A percentile compares a stretch with the other conserved stretches of the same genome.
Evolutionary conservation across 2,113 vertebrate genomes (phyloP).

Genomic region (Melanostigma gelatinosum): DNA sequence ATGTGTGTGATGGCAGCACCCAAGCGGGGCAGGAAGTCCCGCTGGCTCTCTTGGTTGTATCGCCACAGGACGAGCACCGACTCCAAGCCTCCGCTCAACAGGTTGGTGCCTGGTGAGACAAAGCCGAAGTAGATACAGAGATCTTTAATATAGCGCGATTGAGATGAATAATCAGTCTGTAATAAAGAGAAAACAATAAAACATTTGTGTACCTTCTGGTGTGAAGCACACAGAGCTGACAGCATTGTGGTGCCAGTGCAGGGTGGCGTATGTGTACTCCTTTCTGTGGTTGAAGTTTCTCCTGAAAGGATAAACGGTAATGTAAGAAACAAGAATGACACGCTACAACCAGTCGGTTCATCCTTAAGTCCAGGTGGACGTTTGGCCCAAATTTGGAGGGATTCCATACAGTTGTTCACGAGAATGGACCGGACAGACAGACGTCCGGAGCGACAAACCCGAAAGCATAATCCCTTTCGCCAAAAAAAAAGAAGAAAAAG

Average conservation of each 20-base stretch:
- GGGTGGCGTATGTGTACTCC: conserved; percentile 89
- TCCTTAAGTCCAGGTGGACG: too few relatives aligned
- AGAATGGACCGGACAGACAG: neutral
- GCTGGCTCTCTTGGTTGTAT: conserved; percentile 82
- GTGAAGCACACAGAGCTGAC: conserved; percentile 91
- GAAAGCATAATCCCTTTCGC: neutral
- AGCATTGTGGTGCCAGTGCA: conserved; percentile 92
- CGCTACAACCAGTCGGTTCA: neutral
- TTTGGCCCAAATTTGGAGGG: neutral
- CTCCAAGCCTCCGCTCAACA: conserved; percentile 93
- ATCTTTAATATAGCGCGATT: too few relatives aligned
- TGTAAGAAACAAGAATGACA: neutral
- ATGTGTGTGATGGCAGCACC: conserved; percentile 90
- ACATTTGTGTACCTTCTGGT: conserved; percentile 84
- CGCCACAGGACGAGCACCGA: conserved; percentile 94
- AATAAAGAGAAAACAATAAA: neutral
- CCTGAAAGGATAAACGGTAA: conserved; percentile 76
- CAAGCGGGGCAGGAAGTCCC: conserved; percentile 92
- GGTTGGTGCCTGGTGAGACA: conserved; percentile 84
- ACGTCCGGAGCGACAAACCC: too few relatives aligned
- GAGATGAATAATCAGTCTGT: neutral
- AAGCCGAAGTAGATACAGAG: neutral
- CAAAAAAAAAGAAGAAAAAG: too few relatives aligned
- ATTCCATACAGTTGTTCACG: neutral
- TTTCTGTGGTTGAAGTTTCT: conserved; percentile 90